Evolutionary conservation across 2,113 vertebrate species (phyloP), one percentile per base, ranked within the genome.

Genomic region (Cottus gobio): DNA sequence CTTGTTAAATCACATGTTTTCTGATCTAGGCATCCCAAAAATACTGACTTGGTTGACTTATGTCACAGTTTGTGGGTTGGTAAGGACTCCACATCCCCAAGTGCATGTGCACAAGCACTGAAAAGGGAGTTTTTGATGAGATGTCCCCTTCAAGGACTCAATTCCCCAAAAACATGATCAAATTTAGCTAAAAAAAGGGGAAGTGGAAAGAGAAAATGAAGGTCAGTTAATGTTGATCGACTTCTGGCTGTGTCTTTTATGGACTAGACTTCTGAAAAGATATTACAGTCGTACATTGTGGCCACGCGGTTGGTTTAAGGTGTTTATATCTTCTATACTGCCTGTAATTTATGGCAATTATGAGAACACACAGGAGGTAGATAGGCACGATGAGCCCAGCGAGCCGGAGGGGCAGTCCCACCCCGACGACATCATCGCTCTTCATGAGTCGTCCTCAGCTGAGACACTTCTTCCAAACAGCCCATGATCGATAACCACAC

Each of bases 401-500:
- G 18, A 0, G 4, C 37, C 54, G 60, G 44, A 71, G 31, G 28
- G 2, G 52, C 57, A 11, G 39, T 48, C 50, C 71, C 50, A 36
- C 57, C 46, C n/a, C 62, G 39, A 61, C 0, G 3, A 18, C 54
- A 37, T 34, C 42, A 20, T 69, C 71, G 24, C 48, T 74, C 64
- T 68, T 70, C 20, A 37, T 46, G 62, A 80, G 24, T 56, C 16
- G 12, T 73, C 28, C 48, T 16, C 58, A 11, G 56, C 58, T 42
- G 31, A 62, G 72, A 75, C 13, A 3, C 46, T 42, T 42, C 60
- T 20, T 36, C 37, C 65, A 22, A 15, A 39, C 46, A 18, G 7
- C 44, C 77, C 1, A 52, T 13, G 36, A 88, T 90, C 77, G 22
- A 88, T 88, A 56, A 74, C 3, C 57, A 0, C 12, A 73, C 56